Conservation (phyloP, 2,888 invertebrate species). For the Spodoptera picta region DNA sequence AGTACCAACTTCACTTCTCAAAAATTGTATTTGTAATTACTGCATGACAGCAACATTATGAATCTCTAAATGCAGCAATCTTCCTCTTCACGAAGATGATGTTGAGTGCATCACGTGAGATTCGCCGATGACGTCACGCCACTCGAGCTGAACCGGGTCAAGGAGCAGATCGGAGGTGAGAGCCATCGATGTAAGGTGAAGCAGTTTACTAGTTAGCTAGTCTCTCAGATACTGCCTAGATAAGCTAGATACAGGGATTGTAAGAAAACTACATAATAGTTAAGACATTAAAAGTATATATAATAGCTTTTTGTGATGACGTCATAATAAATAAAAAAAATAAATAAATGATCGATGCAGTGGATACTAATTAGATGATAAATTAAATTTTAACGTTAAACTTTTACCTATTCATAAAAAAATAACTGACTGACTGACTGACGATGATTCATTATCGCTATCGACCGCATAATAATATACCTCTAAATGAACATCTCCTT, state of each 20-base stretch:
- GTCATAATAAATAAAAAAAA: too few relatives aligned
- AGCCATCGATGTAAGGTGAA: constrained; percentile 43
- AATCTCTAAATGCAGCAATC: constrained; percentile 1
- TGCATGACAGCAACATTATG: neutral
- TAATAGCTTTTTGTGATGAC: too few relatives aligned
- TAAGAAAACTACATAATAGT: neutral
- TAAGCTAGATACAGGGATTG: neutral
- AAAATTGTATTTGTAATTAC: neutral
- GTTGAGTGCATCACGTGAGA: constrained; percentile 28
- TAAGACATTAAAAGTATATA: too few relatives aligned
- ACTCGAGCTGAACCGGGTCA: constrained; percentile 36
- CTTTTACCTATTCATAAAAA: too few relatives aligned
- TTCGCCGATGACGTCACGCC: constrained; percentile 29
- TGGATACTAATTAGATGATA: too few relatives aligned
- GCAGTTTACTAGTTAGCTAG: constrained; percentile 17
- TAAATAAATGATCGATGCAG: too few relatives aligned
- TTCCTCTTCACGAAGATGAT: constrained; percentile 26
- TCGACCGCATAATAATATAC: too few relatives aligned
- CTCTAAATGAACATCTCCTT: too few relatives aligned
- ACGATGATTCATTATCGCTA: too few relatives aligned
- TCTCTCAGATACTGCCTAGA: constrained; percentile 1
- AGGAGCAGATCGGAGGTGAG: constrained; percentile 30
- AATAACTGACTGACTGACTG: too few relatives aligned
- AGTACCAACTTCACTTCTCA: neutral
- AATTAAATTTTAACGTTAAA: too few relatives aligned